phyloP scores from a whole-genome alignment of 2,888 invertebrate genomes.

The Cylindroiulus punctatus region DNA sequence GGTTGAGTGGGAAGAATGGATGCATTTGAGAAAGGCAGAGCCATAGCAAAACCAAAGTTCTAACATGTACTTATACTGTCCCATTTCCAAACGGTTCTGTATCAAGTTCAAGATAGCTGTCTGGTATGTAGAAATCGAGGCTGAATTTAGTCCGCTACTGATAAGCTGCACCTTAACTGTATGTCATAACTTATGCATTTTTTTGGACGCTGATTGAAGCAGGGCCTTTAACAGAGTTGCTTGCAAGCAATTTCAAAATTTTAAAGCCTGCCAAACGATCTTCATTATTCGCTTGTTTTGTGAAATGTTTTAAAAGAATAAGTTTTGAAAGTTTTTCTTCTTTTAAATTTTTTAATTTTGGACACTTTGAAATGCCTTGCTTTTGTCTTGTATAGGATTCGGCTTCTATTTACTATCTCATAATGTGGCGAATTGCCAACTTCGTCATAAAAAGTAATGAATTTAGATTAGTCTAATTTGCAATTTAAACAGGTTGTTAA shows the following conservation, averaged over 20 bases:
- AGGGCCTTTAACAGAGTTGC: no score
- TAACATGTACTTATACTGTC: neutral
- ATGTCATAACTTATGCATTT: no score
- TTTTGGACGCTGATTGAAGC: no score
- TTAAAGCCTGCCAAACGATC: no score
- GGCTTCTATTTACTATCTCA: neutral
- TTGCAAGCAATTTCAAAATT: no score
- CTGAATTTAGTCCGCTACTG: neutral
- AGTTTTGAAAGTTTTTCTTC: neutral
- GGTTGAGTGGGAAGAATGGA: neutral
- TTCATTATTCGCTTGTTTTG: no score
- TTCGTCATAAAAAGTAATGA: neutral
- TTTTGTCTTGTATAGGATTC: neutral
- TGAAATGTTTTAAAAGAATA: neutral
- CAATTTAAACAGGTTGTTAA: neutral
- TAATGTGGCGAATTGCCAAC: neutral
- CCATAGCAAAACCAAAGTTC: conserved; percentile 39
- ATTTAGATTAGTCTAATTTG: conserved; percentile 4
- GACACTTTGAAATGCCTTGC: no score
- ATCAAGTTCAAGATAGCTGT: neutral
- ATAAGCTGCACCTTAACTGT: no score
- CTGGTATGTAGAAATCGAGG: neutral
- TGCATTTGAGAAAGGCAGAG: neutral
- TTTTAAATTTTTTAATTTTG: no score
- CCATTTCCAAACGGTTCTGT: conserved; percentile 14